These are phyloP conservation scores for Distichodus sexfasciatus DNA, from an alignment of 2,797 vertebrate species.

Conservation along the genomic window DNA sequence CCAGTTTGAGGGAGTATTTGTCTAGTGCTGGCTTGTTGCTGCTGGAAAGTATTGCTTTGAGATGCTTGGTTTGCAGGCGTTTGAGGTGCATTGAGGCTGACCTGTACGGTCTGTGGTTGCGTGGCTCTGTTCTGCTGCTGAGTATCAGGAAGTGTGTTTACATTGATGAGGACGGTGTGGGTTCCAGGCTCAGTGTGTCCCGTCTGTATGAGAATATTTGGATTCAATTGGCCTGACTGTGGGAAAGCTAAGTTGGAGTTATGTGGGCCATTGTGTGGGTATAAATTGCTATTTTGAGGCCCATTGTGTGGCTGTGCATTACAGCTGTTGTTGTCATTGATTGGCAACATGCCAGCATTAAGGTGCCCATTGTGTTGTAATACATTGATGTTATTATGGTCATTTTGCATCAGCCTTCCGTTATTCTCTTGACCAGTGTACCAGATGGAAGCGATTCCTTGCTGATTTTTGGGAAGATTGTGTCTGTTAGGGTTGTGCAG, in stretches of 20 bases:
- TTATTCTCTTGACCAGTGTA: constrained; percentile 33
- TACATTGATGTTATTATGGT: constrained; percentile 28
- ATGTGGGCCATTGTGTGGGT: constrained; percentile 58
- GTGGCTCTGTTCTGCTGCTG: constrained; percentile 48
- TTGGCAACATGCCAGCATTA: constrained; percentile 24
- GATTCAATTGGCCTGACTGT: constrained; percentile 56
- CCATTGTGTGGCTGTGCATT: constrained; percentile 50
- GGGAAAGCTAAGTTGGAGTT: constrained; percentile 13
- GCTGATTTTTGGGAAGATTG: constrained; percentile 26
- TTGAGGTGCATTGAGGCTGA: constrained; percentile 69
- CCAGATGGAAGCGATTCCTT: constrained; percentile 24
- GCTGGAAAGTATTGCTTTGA: background rate
- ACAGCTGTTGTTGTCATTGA: constrained; percentile 41
- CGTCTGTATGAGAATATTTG: constrained; percentile 68
- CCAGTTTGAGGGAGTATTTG: constrained; percentile 19
- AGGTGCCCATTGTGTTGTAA: constrained; percentile 51
- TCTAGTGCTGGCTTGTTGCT: background rate
- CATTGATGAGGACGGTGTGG: constrained; percentile 66
- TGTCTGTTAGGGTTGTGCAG: constrained; percentile 44
- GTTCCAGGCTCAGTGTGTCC: constrained; percentile 48
- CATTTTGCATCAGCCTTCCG: constrained; percentile 39
- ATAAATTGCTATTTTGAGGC: constrained; percentile 53
- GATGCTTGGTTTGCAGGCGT: constrained; percentile 22
- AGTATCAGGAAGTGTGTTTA: constrained; percentile 58
- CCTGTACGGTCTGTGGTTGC: constrained; percentile 68